phyloP scores from a whole-genome alignment of 1,140 invertebrate genomes.

The Drosophila tsacasi region DNA sequence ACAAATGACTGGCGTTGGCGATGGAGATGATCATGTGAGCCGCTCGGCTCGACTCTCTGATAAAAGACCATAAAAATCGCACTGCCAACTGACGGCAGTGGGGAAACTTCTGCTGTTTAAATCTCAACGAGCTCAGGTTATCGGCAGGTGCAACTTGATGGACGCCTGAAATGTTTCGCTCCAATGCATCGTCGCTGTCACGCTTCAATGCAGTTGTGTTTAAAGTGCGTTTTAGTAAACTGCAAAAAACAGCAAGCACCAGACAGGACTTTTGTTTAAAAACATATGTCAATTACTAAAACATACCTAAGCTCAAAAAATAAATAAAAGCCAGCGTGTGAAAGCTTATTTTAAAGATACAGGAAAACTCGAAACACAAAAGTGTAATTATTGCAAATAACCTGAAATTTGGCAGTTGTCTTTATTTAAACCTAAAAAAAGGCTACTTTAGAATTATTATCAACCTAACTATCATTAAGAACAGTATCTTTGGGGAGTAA shows the following conservation, averaged over 20 bases:
- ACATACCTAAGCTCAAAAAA: not conserved
- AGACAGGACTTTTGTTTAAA: not conserved
- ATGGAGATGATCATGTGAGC: slow-evolving; percentile 12
- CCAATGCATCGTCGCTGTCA: slow-evolving; percentile 30
- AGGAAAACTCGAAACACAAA: not conserved
- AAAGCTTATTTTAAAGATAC: not conserved
- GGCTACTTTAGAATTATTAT: not conserved
- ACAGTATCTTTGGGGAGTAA: not conserved
- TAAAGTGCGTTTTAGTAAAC: slow-evolving; percentile 28
- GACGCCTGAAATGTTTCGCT: slow-evolving; percentile 30
- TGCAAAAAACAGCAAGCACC: slow-evolving; percentile 1
- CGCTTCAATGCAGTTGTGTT: slow-evolving; percentile 49
- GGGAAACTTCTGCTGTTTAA: slow-evolving; percentile 25
- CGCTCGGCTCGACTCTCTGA: slow-evolving; percentile 41
- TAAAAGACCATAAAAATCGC: slow-evolving; percentile 51
- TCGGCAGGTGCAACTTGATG: slow-evolving; percentile 51
- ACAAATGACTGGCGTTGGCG: slow-evolving; percentile 13
- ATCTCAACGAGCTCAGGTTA: slow-evolving; percentile 51
- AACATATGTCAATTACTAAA: not conserved
- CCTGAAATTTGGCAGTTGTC: not conserved
- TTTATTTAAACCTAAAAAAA: not conserved
- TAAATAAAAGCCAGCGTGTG: too few relatives aligned
- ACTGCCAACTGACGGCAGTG: not conserved
- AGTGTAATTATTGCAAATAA: not conserved
- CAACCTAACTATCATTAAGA: not conserved